Base-by-base conservation (phyloP, 2,113 vertebrate species). In the Pleuronectes platessa region DNA sequence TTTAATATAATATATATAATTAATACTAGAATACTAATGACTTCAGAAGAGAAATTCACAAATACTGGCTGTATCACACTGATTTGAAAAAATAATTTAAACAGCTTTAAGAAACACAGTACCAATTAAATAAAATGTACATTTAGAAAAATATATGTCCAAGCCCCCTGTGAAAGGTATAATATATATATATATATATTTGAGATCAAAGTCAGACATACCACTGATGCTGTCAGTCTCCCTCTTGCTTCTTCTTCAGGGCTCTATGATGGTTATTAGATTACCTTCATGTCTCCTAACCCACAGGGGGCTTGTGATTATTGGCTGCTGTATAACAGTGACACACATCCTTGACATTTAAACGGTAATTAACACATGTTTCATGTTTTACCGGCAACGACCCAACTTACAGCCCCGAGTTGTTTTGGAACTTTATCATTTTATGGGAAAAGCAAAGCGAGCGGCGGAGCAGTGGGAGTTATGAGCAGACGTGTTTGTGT, bases 271-370 rank as follows among this genome's bases (percentile, higher is more conserved):
- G 3, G 12, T 61, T 78, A 66, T 55, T 59, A 64, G 40, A 82
- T 71, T 83, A 64, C 70, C 73, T 56, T 35, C 66, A 47, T 5
- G 55, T 71, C 23, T 12, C 64, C 65, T 81, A 69, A 80, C 40
- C 83, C 42, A 71, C 69, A 74, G 62, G 78, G 73, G 73, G 68
- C 59, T 76, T 59, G 2, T 64, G 14, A 75, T 71, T 71, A 83
- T 47, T 8, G 23, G 59, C 65, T 74, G 42, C 55, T 60, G 23
- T 64, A 81, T 13, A 37, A 20, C 65, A 76, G 71, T 85, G 90
- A 93, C 85, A 89, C 85, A 89, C 90, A 89, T 89, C 77, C 8
- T 55, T 91, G 92, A 92, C 91, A 62, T 94, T 93, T 93, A 86
- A 80, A 65, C 4, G 26, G 68, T 91, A 88, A 93, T 93, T 88